These are phyloP conservation scores for Catharus ustulatus DNA, from an alignment of 2,797 vertebrate species.

Conservation along the genomic window DNA sequence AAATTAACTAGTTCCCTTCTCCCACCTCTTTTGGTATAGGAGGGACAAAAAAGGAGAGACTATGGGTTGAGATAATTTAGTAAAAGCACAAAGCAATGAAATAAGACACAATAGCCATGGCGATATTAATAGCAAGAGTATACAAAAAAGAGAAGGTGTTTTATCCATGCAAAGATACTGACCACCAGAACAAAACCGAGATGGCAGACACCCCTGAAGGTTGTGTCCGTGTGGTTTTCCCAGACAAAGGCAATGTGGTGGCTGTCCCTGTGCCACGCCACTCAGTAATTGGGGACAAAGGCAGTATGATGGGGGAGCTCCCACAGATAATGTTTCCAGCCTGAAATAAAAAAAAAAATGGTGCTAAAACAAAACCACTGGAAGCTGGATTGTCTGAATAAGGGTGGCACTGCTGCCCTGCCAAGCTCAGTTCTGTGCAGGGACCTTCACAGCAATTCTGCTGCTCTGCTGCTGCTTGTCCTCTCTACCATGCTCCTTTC, in stretches of 20 bases:
- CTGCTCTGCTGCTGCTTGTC: neutral
- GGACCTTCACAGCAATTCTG: neutral
- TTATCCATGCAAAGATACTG: neutral
- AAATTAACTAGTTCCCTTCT: neutral
- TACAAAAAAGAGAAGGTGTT: neutral
- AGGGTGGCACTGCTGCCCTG: rapidly evolving
- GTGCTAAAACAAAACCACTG: neutral
- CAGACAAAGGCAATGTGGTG: neutral
- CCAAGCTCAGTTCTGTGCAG: neutral
- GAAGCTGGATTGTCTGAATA: neutral
- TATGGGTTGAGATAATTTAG: neutral
- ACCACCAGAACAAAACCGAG: neutral
- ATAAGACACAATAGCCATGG: neutral
- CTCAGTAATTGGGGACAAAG: neutral
- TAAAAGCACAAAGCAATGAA: neutral
- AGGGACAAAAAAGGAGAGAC: neutral
- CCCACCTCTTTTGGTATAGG: neutral
- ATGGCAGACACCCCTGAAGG: neutral
- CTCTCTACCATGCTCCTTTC: neutral
- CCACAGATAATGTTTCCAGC: neutral
- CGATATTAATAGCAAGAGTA: neutral
- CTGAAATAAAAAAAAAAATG: neutral
- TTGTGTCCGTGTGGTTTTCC: rapidly evolving
- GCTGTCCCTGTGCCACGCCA: neutral
- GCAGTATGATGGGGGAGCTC: neutral